These are phyloP conservation scores for Callocephalon fimbriatum DNA, from an alignment of 2,113 vertebrate genomes.

Conservation along the genomic window DNA sequence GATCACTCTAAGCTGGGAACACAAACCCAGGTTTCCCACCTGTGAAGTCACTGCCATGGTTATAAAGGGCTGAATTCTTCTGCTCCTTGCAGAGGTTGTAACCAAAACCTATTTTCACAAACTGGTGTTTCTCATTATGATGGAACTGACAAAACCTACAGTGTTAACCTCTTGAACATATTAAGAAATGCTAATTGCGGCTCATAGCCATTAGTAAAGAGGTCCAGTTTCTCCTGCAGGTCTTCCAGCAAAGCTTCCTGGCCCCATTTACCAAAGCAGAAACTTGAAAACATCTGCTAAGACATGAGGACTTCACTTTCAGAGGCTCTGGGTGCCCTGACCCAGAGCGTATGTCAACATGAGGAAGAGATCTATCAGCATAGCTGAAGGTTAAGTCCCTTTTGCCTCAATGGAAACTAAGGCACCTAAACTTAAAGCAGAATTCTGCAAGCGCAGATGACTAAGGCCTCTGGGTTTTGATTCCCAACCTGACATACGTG, in stretches of 20 bases:
- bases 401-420: not conserved
- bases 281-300: not conserved
- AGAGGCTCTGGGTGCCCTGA: not conserved
- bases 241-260: not conserved
- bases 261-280: not conserved
- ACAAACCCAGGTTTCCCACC: not conserved
- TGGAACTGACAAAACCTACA: not conserved
- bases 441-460: not conserved
- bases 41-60: not conserved
- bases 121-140: not conserved
- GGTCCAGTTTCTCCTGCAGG: not conserved
- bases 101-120: not conserved
- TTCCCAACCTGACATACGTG: not conserved
- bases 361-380: not conserved
- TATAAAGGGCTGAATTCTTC: not conserved
- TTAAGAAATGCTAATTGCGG: not conserved
- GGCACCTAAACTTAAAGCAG: not conserved
- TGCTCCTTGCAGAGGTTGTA: not conserved
- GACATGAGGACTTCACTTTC: not conserved
- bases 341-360: not conserved
- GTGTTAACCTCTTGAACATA: not conserved
- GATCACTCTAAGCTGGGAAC: not conserved
- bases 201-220: not conserved
- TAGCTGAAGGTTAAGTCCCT: not conserved
- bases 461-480: not conserved